Base-by-base conservation (phyloP, 2,113 vertebrate genomes). In the Oncorhynchus tshawytscha region DNA sequence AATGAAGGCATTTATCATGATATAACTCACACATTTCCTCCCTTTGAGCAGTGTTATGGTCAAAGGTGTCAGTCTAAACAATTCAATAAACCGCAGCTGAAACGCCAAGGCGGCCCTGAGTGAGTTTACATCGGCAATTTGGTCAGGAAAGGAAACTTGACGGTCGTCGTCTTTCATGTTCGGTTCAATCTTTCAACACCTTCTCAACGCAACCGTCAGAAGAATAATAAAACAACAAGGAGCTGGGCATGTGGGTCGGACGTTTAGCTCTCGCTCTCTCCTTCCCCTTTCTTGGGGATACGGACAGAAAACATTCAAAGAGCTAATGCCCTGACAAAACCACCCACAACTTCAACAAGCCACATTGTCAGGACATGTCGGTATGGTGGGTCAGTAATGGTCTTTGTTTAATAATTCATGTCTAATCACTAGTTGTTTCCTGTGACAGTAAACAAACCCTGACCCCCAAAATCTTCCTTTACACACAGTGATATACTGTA, bases 101-200 rank as follows among this genome's bases (percentile, higher is more conserved):
- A 54, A 20, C 59, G 16, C 59, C 0, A 9, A 22, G 59, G 93
- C 81, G 82, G 51, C 51, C 15, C 3, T 54, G 13, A 54, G 16
- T 54, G 82, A 93, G 90, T 92, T 92, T 91, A 92, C 93, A 91
- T 45, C 84, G 84, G 3, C 86, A 68, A 22, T 74, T 77, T 71
- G 1, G 77, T 45, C 6, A 59, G 51, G 27, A 31, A 18, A 57
- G 87, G 45, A 39, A 90, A 79, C 89, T 88, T 91, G 86, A 93
- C 91, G 82, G 90, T 89, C 89, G 91, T 89, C 88, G 70, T 93
- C 91, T 94, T 93, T 95, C 93, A 93, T 91, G 90, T 94, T 91
- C 93, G 92, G 92, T 90, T 95, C 93, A 90, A 91, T 94, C 93
- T 95, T 95, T 95, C 94, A 96, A 91, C 92, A 92, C 87, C 93